Evolutionary conservation across 1,140 invertebrate species (phyloP).

Genomic region (Sinella curviseta): DNA sequence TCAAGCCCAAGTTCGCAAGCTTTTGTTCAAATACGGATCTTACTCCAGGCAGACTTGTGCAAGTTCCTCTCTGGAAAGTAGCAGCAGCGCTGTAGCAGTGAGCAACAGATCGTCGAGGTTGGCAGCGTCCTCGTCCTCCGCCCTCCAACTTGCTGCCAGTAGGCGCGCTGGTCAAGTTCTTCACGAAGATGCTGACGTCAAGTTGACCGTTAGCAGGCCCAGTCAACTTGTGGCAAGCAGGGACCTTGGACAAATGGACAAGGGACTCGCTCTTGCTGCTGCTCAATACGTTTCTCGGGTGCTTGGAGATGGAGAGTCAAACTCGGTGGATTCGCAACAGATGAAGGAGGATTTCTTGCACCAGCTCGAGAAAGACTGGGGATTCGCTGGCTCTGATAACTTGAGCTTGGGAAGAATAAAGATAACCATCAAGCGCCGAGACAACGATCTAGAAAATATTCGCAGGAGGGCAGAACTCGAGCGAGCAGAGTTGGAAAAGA

Average conservation of each 20-base stretch:
- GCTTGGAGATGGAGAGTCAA: neutral
- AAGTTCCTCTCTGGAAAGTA: neutral
- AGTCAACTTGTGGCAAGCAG: neutral
- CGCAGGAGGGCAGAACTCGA: slow-evolving; percentile 5
- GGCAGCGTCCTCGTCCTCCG: neutral
- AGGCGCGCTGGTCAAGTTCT: neutral
- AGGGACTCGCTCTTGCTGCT: neutral
- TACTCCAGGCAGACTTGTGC: neutral
- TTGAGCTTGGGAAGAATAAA: neutral
- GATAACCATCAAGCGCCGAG: neutral
- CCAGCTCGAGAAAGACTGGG: neutral
- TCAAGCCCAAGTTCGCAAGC: neutral
- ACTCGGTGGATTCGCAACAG: neutral
- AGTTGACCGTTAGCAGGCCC: neutral
- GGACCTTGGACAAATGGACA: neutral
- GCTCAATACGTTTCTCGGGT: neutral
- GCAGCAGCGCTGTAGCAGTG: neutral
- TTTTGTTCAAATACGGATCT: neutral
- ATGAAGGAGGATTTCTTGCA: neutral
- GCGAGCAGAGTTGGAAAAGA: neutral
- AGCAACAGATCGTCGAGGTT: neutral
- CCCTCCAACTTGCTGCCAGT: neutral
- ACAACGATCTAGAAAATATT: neutral
- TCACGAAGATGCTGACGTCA: neutral
- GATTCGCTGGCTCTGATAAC: neutral